Base-by-base conservation (phyloP, 2,888 invertebrate species). In the Tryphoninae sp. region DNA sequence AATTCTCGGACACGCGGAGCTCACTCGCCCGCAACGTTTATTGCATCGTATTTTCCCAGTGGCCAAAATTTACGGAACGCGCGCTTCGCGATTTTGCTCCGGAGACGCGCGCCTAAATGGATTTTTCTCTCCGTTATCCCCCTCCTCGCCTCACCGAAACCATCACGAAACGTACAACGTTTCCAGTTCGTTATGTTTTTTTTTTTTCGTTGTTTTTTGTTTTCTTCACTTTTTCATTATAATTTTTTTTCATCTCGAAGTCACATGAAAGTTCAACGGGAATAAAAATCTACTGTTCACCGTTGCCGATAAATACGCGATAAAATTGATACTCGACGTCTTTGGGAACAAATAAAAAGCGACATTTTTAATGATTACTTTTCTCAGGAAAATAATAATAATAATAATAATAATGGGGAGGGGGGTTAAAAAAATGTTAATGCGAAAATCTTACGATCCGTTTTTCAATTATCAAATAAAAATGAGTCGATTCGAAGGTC, bases 11-110 rank as follows among this genome's bases (percentile, higher is more conserved):
- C 78, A 51, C 78, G 53, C 64, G 64, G 40, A 42, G 67, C 69
- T 49, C 75, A 59, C 75, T 75, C 76, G 64, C 61, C 67, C 74
- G 40, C 55, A 78, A 78, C 77, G 69, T 83, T 83, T 83, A 83
- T 83, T 79, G 58, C 81, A 76, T 83, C 83, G 81, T 83, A 83
- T 83, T 83, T 81, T 83, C 77, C 65, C 59, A 72, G 53, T 67
- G 64, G 64, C 67, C 69, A 64, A 75, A 81, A 81, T 78, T 74
- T 72, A 73, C 78, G 68, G 69, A 65, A 72, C 45, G 51, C 75
- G 45, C 67, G 59, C 59, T 49, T 8, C 19, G 19, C 45, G 42
- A 67, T 65, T 58, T 16, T 59, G 58, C 74, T 67, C 55, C 22
- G 19, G 65, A 74, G 67, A 67, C 59, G 59, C 19, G 19, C 59